Base-by-base conservation (phyloP, 64 coral and sea anemone species). In the Montipora foliosa region DNA sequence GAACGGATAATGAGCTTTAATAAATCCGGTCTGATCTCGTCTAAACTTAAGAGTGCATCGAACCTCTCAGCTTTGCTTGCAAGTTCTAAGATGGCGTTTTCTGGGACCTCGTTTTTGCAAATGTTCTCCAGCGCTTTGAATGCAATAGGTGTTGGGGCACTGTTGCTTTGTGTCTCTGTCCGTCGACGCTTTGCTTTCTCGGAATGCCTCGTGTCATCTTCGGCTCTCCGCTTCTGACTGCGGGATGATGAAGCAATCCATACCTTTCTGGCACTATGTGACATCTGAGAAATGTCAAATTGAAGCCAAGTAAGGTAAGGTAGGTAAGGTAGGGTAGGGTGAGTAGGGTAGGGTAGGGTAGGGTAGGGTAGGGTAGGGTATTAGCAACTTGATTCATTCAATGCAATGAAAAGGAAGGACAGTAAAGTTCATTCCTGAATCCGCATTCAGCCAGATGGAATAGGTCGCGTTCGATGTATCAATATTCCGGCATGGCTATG, bases 101-200 rank as follows among this genome's bases (percentile, higher is more conserved):
- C 71, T 85, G 81, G 21, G 29, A 24, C 4, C 14, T 44, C 5
- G 16, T 77, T 58, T 49, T 0, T 14, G 55, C 80, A 85, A 59
- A 86, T 92, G 4, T 46, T 77, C 48, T 92, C 72, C 19, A 92
- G 47, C 5, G 69, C 69, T 76, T 62, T 77, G 52, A 75, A 92
- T 44, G 51, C 25, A 9, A 92, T 92, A 22, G 90, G 90, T 45
- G 3, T 44, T 8, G 61, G 7, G 0, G 6, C 46, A 22, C 14
- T 15, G 9, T 50, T 9, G 15, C 7, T 13, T 49, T 24, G 25
- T 78, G 16, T 8, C 17, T 50, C 45, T 6, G 44, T 70, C n/a
- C 82, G 61, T 50, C 82, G 66, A 12, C 82, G 66, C 66, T 86
- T 86, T 8, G 44, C 6, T 3, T 10, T 47, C 4, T 53, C 82